phyloP scores from a whole-genome alignment of 2,888 invertebrate species.

The Rutpela maculata region DNA sequence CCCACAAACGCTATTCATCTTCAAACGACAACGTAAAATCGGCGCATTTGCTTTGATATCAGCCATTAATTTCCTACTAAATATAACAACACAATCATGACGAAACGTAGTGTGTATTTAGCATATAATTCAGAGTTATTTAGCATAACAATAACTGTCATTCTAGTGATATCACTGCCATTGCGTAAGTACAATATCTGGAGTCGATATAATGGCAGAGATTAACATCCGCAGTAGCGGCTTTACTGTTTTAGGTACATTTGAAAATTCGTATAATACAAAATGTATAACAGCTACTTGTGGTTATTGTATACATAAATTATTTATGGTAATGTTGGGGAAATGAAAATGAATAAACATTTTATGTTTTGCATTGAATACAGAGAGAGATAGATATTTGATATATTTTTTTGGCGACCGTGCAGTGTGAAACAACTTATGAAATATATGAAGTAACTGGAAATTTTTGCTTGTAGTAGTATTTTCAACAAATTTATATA shows the following conservation, averaged over 20 bases:
- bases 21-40: constrained; percentile 25
- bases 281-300: neutral
- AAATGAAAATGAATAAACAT: too few species aligned
- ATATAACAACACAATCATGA: constrained; percentile 25
- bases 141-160: constrained; percentile 28
- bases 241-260: neutral
- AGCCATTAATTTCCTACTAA: constrained; percentile 36
- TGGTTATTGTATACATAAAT: too few species aligned
- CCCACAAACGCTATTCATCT: constrained; percentile 31
- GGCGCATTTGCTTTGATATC: constrained; percentile 30
- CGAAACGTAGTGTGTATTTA: constrained; percentile 28
- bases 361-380: too few species aligned
- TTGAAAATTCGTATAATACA: neutral
- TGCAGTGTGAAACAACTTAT: too few species aligned
- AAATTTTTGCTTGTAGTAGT: too few species aligned
- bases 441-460: too few species aligned
- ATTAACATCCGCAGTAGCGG: neutral
- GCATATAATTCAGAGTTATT: constrained; percentile 25
- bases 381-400: too few species aligned
- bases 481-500: too few species aligned
- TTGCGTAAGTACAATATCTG: constrained; percentile 27
- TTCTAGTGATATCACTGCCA: constrained; percentile 22
- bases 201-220: constrained; percentile 1
- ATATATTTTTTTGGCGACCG: too few species aligned
- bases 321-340: too few species aligned